Evolutionary conservation across 1,140 invertebrate genomes (phyloP).

Genomic region (Caenorhabditis brenneri): DNA sequence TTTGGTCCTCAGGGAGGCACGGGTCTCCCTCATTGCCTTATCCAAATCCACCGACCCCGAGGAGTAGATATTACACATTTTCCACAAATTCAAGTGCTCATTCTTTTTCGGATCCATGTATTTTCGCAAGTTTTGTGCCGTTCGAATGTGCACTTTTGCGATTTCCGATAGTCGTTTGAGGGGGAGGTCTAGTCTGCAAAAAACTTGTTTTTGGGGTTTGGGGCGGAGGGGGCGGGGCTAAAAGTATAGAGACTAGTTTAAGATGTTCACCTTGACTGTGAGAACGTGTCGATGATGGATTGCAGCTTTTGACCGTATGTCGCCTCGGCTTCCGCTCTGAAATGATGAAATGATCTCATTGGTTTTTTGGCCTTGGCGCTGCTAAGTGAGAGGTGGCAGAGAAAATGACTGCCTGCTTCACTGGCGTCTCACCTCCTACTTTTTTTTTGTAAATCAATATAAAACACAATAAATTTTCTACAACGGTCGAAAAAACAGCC

Average conservation of each 20-base stretch:
- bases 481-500: too few relatives aligned
- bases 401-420: too few relatives aligned
- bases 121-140: background rate
- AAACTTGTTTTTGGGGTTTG: background rate
- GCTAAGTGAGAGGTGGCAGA: too few relatives aligned
- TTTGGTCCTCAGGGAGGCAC: slow-evolving; percentile 13
- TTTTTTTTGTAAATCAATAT: too few relatives aligned
- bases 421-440: too few relatives aligned
- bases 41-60: slow-evolving; percentile 8
- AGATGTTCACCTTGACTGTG: slow-evolving; percentile 18
- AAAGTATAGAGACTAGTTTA: too few relatives aligned
- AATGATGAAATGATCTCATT: background rate
- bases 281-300: slow-evolving; percentile 34
- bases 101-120: slow-evolving; percentile 27
- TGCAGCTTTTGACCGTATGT: slow-evolving; percentile 25
- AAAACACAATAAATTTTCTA: too few relatives aligned
- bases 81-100: slow-evolving; percentile 22
- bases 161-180: slow-evolving; percentile 6
- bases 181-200: slow-evolving; percentile 15
- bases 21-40: slow-evolving; percentile 25
- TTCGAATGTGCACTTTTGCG: slow-evolving; percentile 31
- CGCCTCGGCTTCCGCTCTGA: background rate
- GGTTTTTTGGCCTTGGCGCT: too few relatives aligned
- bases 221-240: too few relatives aligned
- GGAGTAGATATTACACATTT: slow-evolving; percentile 15